Evolutionary conservation across 2,888 invertebrate species (phyloP).

Genomic region (Pseudeuparius sepicola): DNA sequence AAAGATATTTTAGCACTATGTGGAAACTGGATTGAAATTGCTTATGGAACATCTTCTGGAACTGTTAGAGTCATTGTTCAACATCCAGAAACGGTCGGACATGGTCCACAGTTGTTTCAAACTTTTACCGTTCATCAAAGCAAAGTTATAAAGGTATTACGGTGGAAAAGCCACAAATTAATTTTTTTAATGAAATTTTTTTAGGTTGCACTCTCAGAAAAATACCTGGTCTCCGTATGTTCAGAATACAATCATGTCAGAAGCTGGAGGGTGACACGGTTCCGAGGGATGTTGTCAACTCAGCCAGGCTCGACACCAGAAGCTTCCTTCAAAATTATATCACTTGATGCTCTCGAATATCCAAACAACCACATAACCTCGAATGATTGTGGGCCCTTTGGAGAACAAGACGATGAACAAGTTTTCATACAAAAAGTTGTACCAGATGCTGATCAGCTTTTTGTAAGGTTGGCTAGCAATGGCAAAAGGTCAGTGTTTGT

Average conservation of each 20-base stretch:
- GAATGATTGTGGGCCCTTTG: slow-evolving; percentile 82
- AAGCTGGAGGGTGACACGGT: slow-evolving; percentile 94
- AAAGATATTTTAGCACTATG: slow-evolving; percentile 56
- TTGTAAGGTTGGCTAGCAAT: slow-evolving; percentile 88
- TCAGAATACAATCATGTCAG: slow-evolving; percentile 97
- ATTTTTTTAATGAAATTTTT: slow-evolving; percentile 16
- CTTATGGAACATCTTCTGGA: slow-evolving; percentile 94
- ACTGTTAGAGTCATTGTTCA: slow-evolving; percentile 96
- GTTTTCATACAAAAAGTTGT: slow-evolving; percentile 97
- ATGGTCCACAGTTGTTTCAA: slow-evolving; percentile 96
- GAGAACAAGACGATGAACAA: slow-evolving; percentile 96
- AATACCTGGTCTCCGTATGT: slow-evolving; percentile 91
- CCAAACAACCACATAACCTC: slow-evolving; percentile 49
- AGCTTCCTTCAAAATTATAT: slow-evolving; percentile 94
- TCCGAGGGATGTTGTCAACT: slow-evolving; percentile 97
- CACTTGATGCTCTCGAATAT: slow-evolving; percentile 60
- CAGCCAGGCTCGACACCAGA: slow-evolving; percentile 97
- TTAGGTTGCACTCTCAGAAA: slow-evolving; percentile 87
- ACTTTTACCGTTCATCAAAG: slow-evolving; percentile 96
- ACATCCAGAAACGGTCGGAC: slow-evolving; percentile 97
- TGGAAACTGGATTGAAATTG: slow-evolving; percentile 99
- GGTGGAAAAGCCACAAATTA: background rate
- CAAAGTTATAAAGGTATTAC: slow-evolving; percentile 77
- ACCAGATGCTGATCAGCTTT: slow-evolving; percentile 91
- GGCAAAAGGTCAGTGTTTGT: slow-evolving; percentile 61